phyloP scores from a whole-genome alignment of 2,113 vertebrate genomes.

The Zosterops japonicus region DNA sequence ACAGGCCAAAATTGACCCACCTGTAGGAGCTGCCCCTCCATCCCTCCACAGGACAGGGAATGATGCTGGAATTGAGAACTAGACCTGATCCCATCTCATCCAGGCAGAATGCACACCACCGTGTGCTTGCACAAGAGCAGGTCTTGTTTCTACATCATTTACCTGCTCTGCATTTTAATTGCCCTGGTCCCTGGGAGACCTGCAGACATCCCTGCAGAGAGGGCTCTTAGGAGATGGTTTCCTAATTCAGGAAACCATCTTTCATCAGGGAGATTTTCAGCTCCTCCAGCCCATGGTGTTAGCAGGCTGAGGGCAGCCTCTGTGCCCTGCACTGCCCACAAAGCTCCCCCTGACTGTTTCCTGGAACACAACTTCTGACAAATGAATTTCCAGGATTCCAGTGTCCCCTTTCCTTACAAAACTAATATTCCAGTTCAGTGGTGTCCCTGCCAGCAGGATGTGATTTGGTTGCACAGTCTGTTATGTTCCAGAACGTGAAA shows the following conservation, averaged over 20 bases:
- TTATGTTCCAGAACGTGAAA: conserved; percentile 69
- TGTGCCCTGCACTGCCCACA: background rate
- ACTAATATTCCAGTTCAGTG: conserved; percentile 51
- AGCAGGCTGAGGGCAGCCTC: background rate
- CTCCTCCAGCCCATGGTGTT: rapidly evolving
- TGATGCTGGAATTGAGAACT: rapidly evolving
- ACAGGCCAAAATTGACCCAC: background rate
- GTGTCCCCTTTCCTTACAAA: conserved; percentile 6
- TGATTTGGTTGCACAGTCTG: conserved; percentile 58
- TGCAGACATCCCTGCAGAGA: background rate
- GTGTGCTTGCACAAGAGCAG: background rate
- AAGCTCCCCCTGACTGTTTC: background rate
- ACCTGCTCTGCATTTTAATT: background rate
- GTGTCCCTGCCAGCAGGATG: conserved; percentile 32
- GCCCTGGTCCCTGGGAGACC: background rate
- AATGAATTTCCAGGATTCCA: conserved; percentile 18
- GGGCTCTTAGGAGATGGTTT: background rate
- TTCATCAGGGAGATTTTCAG: background rate
- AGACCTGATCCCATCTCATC: rapidly evolving
- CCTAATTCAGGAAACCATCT: background rate
- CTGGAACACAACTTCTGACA: conserved; percentile 7
- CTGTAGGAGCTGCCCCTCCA: background rate
- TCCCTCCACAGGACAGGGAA: background rate
- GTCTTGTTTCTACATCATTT: background rate
- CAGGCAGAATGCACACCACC: background rate